Conservation (phyloP, 2,113 vertebrate species). For the Sylvietta virens region DNA sequence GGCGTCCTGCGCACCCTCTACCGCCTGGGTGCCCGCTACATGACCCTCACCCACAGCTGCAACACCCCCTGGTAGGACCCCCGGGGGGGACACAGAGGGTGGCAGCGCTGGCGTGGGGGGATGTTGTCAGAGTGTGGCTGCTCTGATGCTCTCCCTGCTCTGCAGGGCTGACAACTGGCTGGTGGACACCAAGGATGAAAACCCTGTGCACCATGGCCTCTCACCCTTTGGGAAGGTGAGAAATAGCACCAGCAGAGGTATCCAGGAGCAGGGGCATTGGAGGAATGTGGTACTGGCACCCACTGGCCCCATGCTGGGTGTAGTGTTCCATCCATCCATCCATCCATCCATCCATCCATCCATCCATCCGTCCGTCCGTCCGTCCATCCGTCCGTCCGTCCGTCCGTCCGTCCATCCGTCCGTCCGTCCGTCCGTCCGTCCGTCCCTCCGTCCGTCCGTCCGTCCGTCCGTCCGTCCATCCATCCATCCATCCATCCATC, state of each 20-base stretch:
- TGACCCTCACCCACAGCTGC: conserved; percentile 94
- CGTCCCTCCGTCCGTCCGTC: too few relatives aligned
- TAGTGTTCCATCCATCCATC: neutral
- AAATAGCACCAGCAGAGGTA: fast-evolving
- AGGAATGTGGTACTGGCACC: neutral
- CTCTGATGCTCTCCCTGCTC: neutral
- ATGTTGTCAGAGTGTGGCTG: fast-evolving
- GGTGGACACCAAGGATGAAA: conserved; percentile 73
- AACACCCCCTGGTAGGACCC: conserved; percentile 88
- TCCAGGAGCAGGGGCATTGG: neutral
- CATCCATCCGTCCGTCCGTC: neutral
- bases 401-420: neutral
- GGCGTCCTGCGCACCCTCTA: conserved; percentile 84
- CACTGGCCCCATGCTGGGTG: too few relatives aligned
- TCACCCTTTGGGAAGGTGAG: conserved; percentile 87
- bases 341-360: neutral
- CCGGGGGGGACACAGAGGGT: fast-evolving
- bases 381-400: neutral
- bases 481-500: neutral
- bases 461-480: neutral
- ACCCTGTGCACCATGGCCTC: conserved; percentile 74
- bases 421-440: too few relatives aligned
- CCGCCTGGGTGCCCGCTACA: conserved; percentile 86
- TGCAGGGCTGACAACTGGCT: conserved; percentile 92
- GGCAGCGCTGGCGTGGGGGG: fast-evolving